Conservation (phyloP, 1,140 invertebrate genomes). For the Idris sp. region DNA sequence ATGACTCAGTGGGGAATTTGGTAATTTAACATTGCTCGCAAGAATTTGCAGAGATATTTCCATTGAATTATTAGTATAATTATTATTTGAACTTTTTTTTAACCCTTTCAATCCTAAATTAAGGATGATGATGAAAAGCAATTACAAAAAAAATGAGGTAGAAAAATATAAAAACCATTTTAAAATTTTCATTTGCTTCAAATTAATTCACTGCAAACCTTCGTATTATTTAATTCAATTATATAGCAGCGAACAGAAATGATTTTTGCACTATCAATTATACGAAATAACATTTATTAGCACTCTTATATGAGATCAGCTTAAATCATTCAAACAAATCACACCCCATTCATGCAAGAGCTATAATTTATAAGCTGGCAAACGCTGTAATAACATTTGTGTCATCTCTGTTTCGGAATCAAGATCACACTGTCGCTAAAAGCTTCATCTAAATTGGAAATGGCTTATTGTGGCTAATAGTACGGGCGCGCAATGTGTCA, state of each 20-base stretch:
- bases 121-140: too few species aligned
- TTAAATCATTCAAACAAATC: slow-evolving; percentile 6
- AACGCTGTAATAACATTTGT: slow-evolving; percentile 1
- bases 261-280: background rate
- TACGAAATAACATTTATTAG: slow-evolving; percentile 13
- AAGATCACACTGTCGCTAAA: slow-evolving; percentile 14
- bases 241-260: background rate
- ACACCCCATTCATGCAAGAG: slow-evolving; percentile 7
- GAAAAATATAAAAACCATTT: too few species aligned
- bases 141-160: too few species aligned
- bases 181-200: too few species aligned
- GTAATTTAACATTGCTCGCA: slow-evolving; percentile 8
- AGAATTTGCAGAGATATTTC: too few species aligned
- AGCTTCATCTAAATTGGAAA: slow-evolving; percentile 50
- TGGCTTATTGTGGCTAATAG: slow-evolving; percentile 42
- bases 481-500: slow-evolving; percentile 40
- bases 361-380: slow-evolving; percentile 5
- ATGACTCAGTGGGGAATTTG: slow-evolving; percentile 22
- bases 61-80: too few species aligned
- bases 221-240: background rate
- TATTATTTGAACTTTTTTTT: too few species aligned
- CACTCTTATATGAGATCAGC: slow-evolving; percentile 9
- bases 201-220: too few species aligned
- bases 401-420: slow-evolving; percentile 14
- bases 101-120: too few species aligned